These are phyloP conservation scores for Amphipoea lucens DNA, from an alignment of 2,888 invertebrate genomes.

Conservation along the genomic window DNA sequence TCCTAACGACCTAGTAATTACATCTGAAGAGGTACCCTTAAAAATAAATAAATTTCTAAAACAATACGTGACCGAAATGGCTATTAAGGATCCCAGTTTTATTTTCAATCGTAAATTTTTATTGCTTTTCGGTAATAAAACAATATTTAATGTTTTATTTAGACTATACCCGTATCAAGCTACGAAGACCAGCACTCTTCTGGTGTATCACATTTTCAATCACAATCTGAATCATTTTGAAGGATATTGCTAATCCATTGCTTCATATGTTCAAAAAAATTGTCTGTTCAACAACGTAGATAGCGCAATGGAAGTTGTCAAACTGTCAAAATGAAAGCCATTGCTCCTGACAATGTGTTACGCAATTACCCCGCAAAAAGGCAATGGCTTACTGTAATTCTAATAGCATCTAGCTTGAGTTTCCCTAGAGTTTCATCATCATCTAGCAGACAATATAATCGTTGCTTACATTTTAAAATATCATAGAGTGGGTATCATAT, in stretches of 20 bases:
- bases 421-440: background rate
- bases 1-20: conserved; percentile 77
- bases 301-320: background rate
- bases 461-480: background rate
- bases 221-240: background rate
- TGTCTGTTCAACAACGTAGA: background rate
- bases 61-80: conserved; percentile 72
- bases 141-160: conserved; percentile 37
- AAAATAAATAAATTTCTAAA: conserved; percentile 75
- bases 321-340: background rate
- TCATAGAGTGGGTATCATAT: background rate
- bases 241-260: background rate
- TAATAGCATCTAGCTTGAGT: background rate
- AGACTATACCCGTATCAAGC: too few relatives aligned
- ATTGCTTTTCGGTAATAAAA: conserved; percentile 60
- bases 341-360: background rate
- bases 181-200: background rate
- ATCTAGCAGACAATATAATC: background rate
- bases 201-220: background rate
- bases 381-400: background rate
- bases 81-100: conserved; percentile 58
- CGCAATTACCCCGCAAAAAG: background rate
- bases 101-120: conserved; percentile 63
- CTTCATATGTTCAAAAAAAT: background rate
- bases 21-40: conserved; percentile 63